Base-by-base conservation (phyloP, 2,888 invertebrate species). In the Gastracanthus pulcherrimus region DNA sequence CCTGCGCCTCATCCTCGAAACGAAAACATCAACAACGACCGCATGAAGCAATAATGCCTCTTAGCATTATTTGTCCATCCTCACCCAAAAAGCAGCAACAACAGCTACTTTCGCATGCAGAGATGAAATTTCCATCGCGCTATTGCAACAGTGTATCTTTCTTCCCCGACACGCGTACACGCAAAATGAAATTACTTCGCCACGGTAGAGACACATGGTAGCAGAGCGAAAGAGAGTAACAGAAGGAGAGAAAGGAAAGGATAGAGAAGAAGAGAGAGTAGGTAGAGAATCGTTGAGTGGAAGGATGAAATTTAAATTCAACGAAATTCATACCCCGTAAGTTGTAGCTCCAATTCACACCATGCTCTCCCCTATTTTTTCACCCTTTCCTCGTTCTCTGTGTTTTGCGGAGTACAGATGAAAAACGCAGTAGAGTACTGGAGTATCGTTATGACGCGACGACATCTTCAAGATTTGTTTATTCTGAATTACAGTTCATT, bases 221-320 rank as follows among this genome's bases (percentile, higher is more conserved):
- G 48, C 36, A 13, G 29, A 19, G 66, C 51, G 23, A 71, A 41
- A 48, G 45, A 66, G 31, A 19, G 36, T 62, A 26, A 45, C 38
- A 34, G 31, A 38, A n/a, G 16, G 51, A 7, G 55, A 9, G 34
- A 67, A 31, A 5, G 48, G 36, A 19, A 19, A 11, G 26, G 23
- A 29, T 34, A 31, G n/a, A 23, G 60, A 34, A 38, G 26, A 36
- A 45, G 36, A 41, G 38, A 45, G 51, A 31, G 23, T 55, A 23
- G 55, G 36, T 13, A n/a, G 6, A 29, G 41, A 67, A 48, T 76
- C 64, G 81, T 77, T 77, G 78, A 82, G 83, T 83, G 84, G 83
- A 71, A 71, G 79, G 84, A 84, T 83, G 86, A 86, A 85, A 87
- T 86, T 86, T 83, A 84, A 85, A 84, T 87, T 86, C 80, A 82